Evolutionary conservation across 2,797 vertebrate species (phyloP), one percentile per base, ranked within the genome.

Genomic region (Pristis pectinata): DNA sequence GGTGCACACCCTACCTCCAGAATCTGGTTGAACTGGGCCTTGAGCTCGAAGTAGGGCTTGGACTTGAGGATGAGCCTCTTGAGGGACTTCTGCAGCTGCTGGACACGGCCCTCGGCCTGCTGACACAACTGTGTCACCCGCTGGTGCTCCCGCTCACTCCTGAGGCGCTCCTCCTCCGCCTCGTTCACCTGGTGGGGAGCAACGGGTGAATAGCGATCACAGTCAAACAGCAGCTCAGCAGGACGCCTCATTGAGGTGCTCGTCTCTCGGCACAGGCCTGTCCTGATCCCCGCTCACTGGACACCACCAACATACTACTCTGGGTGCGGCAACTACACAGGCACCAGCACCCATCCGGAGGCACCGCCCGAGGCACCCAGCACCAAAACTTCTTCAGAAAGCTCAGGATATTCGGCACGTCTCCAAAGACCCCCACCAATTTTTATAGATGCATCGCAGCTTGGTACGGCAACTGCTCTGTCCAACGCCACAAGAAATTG

Each of bases 41-140:
- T 99, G 93, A 99, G 97, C 95, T 99, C 98, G 49, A 99, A 99
- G 96, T 99, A 99, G 0, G 98, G 98, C 82, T 98, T 98, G 95
- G 98, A 99, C 96, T 98, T 98, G 53, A 98, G 95, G 89, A 99
- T 98, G 96, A 98, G 97, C 15, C 98, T 97, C 95, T 98, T 98
- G 56, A 99, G 97, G 37, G 98, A 95, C 94, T 98, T 99, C 96
- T 98, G 98, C 8, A 99, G 97, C 1, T 97, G 97, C 95, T 98
- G 98, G 34, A 99, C 98, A 22, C 97, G 97, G 24, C 98, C 98
- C 95, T 99, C 98, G 0, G 98, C 98, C 13, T 98, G 97, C 95
- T 98, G 98, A 94, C 98, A 99, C 94, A 98, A 97, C 95, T 97
- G 97, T 0, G 98, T 99, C 94, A 99, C 98, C 0, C 98, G 97